These are phyloP conservation scores for Lepidocolaptes lacrymiger DNA, from an alignment of 2,797 vertebrate genomes.

Conservation along the genomic window DNA sequence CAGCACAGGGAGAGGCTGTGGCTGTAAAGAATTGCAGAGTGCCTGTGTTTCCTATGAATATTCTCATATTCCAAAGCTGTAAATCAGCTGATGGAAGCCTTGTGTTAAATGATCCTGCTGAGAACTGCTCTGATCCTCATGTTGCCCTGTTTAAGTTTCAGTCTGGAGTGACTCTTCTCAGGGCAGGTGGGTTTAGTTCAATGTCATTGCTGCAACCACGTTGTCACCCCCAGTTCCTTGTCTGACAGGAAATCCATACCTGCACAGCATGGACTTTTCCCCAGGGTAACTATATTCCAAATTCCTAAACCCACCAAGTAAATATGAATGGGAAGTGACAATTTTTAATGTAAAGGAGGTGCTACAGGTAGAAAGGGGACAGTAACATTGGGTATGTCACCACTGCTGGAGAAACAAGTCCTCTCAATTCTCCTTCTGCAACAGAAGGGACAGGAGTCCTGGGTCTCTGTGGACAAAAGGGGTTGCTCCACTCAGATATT, in stretches of 20 bases:
- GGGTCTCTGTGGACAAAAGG: neutral
- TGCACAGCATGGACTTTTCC: neutral
- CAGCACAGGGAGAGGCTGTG: neutral
- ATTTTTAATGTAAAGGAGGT: neutral
- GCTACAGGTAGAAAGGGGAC: neutral
- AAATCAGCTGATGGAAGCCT: neutral
- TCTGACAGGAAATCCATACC: neutral
- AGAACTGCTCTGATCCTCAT: neutral
- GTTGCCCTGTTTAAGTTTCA: neutral
- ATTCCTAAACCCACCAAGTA: neutral
- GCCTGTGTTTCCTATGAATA: neutral
- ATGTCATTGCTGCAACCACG: accelerated
- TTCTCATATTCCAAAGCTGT: neutral
- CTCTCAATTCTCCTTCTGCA: neutral
- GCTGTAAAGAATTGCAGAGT: neutral
- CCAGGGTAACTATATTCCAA: neutral
- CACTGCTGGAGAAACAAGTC: neutral
- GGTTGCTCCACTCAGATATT: neutral
- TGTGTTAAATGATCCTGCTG: neutral
- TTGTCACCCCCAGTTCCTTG: neutral
- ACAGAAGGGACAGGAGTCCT: neutral
- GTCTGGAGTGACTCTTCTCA: neutral
- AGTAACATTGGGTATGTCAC: accelerated
- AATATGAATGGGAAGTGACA: neutral
- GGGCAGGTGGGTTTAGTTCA: neutral